phyloP scores from a whole-genome alignment of 2,888 invertebrate genomes.

The Oscheius myriophilus region DNA sequence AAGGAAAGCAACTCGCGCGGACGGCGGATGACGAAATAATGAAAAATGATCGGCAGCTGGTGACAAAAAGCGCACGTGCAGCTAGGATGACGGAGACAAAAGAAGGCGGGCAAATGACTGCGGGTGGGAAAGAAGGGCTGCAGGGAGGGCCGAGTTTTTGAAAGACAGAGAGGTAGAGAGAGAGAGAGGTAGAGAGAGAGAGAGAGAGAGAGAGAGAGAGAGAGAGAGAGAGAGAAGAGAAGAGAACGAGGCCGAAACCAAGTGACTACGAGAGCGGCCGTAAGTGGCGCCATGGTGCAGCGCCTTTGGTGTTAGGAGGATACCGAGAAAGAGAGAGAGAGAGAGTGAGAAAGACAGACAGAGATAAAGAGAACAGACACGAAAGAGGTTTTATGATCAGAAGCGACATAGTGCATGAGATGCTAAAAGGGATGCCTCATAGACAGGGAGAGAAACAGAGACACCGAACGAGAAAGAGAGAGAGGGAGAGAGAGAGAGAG shows the following conservation, averaged over 20 bases:
- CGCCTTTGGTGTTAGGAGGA: no score
- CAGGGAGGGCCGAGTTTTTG: constrained; percentile 19
- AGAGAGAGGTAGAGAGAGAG: constrained; percentile 20
- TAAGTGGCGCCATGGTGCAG: no score
- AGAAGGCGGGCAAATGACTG: background rate
- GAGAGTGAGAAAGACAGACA: no score
- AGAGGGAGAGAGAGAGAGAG: constrained; percentile 1
- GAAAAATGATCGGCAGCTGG: background rate
- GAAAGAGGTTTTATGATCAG: no score
- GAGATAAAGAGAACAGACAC: no score
- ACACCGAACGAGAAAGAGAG: no score
- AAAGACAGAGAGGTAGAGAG: background rate
- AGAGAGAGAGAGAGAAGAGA: constrained; percentile 30
- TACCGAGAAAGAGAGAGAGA: no score
- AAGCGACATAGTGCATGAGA: no score
- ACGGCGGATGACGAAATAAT: background rate
- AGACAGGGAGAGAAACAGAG: no score
- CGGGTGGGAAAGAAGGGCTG: constrained; percentile 19
- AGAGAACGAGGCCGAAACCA: no score
- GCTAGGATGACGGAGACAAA: background rate
- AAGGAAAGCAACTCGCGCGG: background rate
- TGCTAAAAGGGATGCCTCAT: no score
- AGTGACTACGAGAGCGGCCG: no score
- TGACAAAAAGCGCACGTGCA: background rate
- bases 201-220: constrained; percentile 14